Conservation (phyloP, 2,797 vertebrate species). For the Remorina albescens region DNA sequence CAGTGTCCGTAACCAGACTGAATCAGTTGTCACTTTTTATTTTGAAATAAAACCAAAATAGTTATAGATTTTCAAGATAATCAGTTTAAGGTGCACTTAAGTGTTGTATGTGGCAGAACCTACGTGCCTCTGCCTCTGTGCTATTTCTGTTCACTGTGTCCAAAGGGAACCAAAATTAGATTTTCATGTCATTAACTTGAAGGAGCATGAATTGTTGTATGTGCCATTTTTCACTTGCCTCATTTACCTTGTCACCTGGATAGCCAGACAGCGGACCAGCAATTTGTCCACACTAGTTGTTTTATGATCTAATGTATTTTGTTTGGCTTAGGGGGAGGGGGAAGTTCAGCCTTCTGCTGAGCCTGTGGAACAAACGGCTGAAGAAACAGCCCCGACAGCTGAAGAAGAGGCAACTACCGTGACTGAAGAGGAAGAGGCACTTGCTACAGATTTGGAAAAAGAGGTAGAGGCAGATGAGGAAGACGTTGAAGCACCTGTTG, state of each 20-base stretch:
- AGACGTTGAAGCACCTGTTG: slow-evolving; percentile 36
- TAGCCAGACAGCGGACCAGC: background rate
- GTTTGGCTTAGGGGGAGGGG: slow-evolving; percentile 50
- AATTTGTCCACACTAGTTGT: background rate
- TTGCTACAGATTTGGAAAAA: slow-evolving; percentile 13
- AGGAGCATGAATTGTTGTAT: slow-evolving; percentile 9
- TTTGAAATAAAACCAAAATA: too few relatives aligned
- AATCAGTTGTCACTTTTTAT: background rate
- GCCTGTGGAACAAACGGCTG: slow-evolving; percentile 29
- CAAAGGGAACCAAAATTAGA: slow-evolving; percentile 57
- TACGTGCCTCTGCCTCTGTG: slow-evolving; percentile 38
- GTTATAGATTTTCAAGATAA: background rate
- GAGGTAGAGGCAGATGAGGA: slow-evolving; percentile 22
- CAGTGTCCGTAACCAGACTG: background rate
- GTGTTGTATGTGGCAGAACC: background rate
- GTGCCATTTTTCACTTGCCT: background rate
- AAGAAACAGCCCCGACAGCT: slow-evolving; percentile 8
- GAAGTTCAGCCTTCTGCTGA: slow-evolving; percentile 33
- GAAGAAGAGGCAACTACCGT: slow-evolving; percentile 28
- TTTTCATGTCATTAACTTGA: slow-evolving; percentile 64
- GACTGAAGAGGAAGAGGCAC: background rate
- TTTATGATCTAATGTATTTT: slow-evolving; percentile 21
- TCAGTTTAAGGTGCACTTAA: background rate
- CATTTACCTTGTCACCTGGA: background rate
- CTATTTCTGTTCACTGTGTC: slow-evolving; percentile 64